Evolutionary conservation across 2,797 vertebrate species (phyloP).

Genomic region (Rallus crepitans): DNA sequence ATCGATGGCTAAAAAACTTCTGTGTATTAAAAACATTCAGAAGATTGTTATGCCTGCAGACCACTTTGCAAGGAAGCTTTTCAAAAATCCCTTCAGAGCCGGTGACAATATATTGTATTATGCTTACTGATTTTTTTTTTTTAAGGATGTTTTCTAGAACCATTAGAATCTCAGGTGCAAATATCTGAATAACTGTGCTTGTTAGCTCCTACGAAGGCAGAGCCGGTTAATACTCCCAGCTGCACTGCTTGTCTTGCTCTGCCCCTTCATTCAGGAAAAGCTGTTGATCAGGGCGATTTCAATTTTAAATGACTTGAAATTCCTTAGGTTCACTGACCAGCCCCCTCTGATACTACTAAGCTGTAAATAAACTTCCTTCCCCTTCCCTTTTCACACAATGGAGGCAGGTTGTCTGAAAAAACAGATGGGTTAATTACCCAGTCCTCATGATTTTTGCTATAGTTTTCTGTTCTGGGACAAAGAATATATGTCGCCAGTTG

Average conservation of each 20-base stretch:
- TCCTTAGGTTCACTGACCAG: conserved; percentile 8
- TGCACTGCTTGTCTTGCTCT: conserved; percentile 35
- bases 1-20: not conserved
- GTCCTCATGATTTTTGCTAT: not conserved
- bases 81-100: not conserved
- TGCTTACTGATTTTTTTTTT: not conserved
- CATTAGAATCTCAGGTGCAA: conserved; percentile 71
- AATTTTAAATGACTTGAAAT: not conserved
- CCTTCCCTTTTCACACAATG: not conserved
- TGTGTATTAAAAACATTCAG: not conserved
- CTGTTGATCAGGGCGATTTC: conserved; percentile 61
- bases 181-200: conserved; percentile 63
- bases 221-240: not conserved
- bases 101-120: not conserved
- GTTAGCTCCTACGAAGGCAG: conserved; percentile 36
- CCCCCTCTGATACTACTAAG: not conserved
- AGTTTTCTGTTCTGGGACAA: not conserved
- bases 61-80: conserved; percentile 5
- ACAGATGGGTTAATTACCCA: not conserved
- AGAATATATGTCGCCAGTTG: not conserved
- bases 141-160: conserved; percentile 48
- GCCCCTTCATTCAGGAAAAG: conserved; percentile 54
- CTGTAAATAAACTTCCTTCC: conserved; percentile 24
- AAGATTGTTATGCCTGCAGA: conserved; percentile 11
- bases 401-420: not conserved